Conservation (phyloP, 2,113 vertebrate species). For the Carlito syrichta region DNA sequence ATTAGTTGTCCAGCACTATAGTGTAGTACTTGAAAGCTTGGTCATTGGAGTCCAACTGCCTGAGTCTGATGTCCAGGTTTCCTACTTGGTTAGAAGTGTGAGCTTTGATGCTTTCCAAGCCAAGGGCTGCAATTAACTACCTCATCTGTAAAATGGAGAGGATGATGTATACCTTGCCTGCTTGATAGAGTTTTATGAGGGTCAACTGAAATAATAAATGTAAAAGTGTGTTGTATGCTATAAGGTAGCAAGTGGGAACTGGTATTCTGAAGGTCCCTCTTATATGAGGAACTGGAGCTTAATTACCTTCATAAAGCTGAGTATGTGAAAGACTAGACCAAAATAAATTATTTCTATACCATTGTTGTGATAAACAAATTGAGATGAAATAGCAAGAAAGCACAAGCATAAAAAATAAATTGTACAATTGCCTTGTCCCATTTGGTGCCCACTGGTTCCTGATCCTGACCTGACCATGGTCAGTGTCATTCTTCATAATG, state of each 20-base stretch:
- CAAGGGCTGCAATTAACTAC: background rate
- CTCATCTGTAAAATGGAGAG: background rate
- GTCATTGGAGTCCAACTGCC: background rate
- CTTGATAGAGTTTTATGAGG: background rate
- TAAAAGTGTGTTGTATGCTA: background rate
- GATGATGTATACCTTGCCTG: background rate
- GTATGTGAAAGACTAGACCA: background rate
- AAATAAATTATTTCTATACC: background rate
- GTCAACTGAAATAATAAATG: background rate
- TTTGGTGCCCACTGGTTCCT: background rate
- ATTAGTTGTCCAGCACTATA: background rate
- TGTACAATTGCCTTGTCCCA: background rate
- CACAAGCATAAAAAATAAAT: background rate
- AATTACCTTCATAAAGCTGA: background rate
- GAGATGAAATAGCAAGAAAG: background rate
- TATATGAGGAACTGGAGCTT: background rate
- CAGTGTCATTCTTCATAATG: background rate
- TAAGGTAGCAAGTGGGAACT: background rate
- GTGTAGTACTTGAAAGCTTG: background rate
- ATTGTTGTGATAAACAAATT: background rate
- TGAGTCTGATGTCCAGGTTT: background rate
- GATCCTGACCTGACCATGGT: background rate
- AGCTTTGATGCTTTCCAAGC: background rate
- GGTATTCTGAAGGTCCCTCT: background rate
- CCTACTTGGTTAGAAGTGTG: background rate